These are phyloP conservation scores for Ariopsis seemanni DNA, from an alignment of 2,113 vertebrate species.

Conservation along the genomic window DNA sequence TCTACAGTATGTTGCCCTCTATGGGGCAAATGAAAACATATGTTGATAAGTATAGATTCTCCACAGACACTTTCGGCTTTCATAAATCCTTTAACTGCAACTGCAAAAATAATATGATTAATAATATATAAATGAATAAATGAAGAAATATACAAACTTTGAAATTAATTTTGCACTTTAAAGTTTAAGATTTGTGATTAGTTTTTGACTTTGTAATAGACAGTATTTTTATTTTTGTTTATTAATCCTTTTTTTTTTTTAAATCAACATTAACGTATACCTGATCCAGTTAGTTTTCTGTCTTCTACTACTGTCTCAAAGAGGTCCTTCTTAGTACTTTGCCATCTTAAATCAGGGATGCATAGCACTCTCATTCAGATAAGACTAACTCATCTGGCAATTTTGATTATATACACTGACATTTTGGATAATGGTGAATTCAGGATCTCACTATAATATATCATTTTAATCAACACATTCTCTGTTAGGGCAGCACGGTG, in stretches of 20 bases:
- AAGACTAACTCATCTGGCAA: not conserved
- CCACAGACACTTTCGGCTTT: not conserved
- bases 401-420: not conserved
- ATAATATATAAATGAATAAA: constrained; percentile 65
- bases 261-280: not conserved
- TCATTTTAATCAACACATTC: not conserved
- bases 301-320: not conserved
- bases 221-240: not conserved
- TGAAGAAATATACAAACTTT: not conserved
- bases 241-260: not conserved
- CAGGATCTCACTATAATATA: not conserved
- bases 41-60: constrained; percentile 71
- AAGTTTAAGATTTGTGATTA: too few species aligned
- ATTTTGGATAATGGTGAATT: constrained; percentile 9
- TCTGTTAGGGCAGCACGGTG: too few species aligned
- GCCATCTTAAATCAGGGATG: not conserved
- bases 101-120: constrained; percentile 68
- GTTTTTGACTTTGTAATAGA: not conserved
- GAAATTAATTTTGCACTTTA: not conserved
- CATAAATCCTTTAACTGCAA: not conserved
- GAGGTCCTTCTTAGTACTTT: not conserved
- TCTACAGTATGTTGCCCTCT: constrained; percentile 62
- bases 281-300: not conserved
- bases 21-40: constrained; percentile 81
- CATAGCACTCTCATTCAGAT: not conserved